Evolutionary conservation across 2,113 vertebrate genomes (phyloP).

Genomic region (Burhinus oedicnemus): DNA sequence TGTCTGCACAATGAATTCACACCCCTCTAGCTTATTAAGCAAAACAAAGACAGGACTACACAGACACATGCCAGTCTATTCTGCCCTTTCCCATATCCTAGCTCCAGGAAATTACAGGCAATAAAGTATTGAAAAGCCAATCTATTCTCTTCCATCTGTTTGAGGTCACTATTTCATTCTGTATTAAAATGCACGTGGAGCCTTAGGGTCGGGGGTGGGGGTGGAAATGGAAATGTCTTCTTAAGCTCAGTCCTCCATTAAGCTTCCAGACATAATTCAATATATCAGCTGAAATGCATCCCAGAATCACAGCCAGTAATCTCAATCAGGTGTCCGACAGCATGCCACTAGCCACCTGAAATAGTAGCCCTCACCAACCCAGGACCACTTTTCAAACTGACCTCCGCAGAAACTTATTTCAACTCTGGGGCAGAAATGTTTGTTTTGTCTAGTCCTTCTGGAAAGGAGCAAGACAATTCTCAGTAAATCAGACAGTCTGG

Average conservation of each 20-base stretch:
- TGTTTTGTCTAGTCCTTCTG: background rate
- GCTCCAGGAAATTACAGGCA: background rate
- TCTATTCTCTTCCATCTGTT: background rate
- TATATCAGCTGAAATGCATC: background rate
- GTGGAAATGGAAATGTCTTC: background rate
- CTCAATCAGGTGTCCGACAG: background rate
- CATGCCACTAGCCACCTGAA: background rate
- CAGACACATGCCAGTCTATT: background rate
- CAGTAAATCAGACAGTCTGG: background rate
- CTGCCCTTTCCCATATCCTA: background rate
- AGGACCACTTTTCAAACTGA: background rate
- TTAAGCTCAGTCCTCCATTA: background rate
- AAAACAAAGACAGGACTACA: background rate
- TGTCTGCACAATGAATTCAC: background rate
- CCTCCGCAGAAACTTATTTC: background rate
- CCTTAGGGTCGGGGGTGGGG: background rate
- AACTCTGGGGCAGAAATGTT: background rate
- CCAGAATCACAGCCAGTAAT: background rate
- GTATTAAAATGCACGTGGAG: background rate
- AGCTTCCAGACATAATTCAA: background rate
- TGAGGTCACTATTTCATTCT: background rate
- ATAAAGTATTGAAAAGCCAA: background rate
- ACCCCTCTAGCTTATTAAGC: background rate
- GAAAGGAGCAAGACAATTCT: background rate
- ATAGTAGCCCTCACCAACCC: background rate